phyloP scores from a whole-genome alignment of 1,140 invertebrate genomes.

The Heliconius hewitsoni region DNA sequence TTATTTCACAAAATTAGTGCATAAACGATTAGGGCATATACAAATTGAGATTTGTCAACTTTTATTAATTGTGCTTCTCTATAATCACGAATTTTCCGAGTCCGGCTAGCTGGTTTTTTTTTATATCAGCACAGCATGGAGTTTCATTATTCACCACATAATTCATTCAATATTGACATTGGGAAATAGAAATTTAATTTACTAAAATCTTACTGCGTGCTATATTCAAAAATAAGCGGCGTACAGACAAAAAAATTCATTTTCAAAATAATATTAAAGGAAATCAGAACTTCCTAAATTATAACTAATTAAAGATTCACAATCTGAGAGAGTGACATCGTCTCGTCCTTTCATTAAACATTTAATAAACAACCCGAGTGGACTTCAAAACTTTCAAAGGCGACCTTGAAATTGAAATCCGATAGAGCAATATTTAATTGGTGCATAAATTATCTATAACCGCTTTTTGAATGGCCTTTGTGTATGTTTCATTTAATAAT shows the following conservation, averaged over 20 bases:
- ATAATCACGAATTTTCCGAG: too few species aligned
- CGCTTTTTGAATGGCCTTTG: background rate
- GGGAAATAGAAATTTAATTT: too few species aligned
- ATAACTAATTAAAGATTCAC: background rate
- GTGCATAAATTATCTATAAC: background rate
- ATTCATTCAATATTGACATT: too few species aligned
- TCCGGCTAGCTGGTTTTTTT: too few species aligned
- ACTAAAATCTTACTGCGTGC: background rate
- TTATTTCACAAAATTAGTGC: too few species aligned
- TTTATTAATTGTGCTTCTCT: too few species aligned
- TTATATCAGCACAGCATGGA: too few species aligned
- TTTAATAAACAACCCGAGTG: slow-evolving; percentile 1
- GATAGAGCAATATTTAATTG: background rate
- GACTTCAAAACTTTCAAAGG: slow-evolving; percentile 4
- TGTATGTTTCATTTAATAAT: background rate
- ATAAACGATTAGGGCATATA: too few species aligned
- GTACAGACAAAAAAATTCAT: background rate
- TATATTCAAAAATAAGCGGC: background rate
- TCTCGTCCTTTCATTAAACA: background rate
- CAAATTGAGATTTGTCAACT: too few species aligned
- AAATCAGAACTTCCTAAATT: background rate
- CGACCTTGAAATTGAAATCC: background rate
- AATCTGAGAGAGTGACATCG: background rate
- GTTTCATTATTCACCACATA: too few species aligned
- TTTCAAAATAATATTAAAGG: background rate